phyloP scores from a whole-genome alignment of 2,113 vertebrate genomes.

The Thalassoma bifasciatum region DNA sequence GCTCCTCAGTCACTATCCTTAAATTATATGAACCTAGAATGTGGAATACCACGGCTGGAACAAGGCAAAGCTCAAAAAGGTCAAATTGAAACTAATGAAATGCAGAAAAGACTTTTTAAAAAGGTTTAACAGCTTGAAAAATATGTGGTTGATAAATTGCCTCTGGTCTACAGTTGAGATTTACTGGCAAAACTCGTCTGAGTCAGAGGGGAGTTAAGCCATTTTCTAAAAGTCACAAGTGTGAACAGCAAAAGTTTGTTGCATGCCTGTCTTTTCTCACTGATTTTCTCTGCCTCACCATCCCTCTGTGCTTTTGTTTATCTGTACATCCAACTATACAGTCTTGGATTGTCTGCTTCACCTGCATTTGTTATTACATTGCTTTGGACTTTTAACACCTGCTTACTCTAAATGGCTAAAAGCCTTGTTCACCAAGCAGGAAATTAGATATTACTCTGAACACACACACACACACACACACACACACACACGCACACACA shows the following conservation, averaged over 20 bases:
- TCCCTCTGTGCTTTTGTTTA: neutral
- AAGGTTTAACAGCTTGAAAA: neutral
- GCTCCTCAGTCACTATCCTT: slow-evolving; percentile 12
- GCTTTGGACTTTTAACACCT: slow-evolving; percentile 57
- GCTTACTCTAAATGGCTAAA: slow-evolving; percentile 31
- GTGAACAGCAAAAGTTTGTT: slow-evolving; percentile 23
- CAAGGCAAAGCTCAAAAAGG: neutral
- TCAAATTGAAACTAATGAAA: slow-evolving; percentile 12
- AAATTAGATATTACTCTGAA: slow-evolving; percentile 48
- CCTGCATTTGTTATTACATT: slow-evolving; percentile 31
- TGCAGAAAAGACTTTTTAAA: neutral
- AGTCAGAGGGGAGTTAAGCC: slow-evolving; percentile 46
- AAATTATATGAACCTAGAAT: slow-evolving; percentile 1
- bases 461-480: slow-evolving; percentile 36
- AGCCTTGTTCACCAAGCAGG: slow-evolving; percentile 48
- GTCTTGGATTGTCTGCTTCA: slow-evolving; percentile 10
- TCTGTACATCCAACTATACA: neutral
- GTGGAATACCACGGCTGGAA: neutral
- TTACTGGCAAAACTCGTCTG: slow-evolving; percentile 40
- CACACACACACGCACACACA: slow-evolving; percentile 29
- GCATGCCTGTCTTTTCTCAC: neutral
- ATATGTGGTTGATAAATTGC: slow-evolving; percentile 33
- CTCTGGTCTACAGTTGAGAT: slow-evolving; percentile 30
- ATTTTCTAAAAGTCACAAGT: slow-evolving; percentile 43
- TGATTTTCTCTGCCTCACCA: neutral